Percentiles rank a stretch among this genome's conserved stretches.
Evolutionary conservation across 1,140 invertebrate genomes (phyloP).

Genomic region (Penaeus japonicus): DNA sequence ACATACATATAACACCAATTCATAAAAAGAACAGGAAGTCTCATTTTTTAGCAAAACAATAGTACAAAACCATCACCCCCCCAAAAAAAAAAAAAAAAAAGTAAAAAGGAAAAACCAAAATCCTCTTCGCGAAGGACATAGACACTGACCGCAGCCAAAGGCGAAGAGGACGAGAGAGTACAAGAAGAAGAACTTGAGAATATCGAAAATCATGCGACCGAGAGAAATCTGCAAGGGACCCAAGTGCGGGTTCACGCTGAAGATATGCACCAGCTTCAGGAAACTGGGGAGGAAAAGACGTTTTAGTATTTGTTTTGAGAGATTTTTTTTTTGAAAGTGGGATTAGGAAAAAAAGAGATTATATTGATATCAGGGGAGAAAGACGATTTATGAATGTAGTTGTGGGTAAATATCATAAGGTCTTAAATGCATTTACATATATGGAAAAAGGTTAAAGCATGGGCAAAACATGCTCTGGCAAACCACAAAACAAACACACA

Average conservation of each 20-base stretch:
- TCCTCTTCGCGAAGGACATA: neutral
- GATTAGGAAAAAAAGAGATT: no score
- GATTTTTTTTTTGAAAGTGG: no score
- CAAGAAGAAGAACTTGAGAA: conserved; percentile 93
- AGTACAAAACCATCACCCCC: neutral
- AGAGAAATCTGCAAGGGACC: conserved; percentile 89
- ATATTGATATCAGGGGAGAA: neutral
- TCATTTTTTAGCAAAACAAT: neutral
- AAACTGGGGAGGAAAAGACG: conserved; percentile 69
- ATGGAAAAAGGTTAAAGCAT: neutral
- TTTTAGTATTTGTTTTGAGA: conserved; percentile 20
- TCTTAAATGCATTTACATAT: neutral
- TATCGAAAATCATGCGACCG: conserved; percentile 93
- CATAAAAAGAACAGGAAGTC: conserved; percentile 25
- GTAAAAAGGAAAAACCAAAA: neutral
- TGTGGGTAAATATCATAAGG: no score
- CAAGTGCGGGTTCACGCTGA: conserved; percentile 93
- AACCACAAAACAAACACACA: no score
- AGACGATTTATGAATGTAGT: no score
- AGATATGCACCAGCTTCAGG: conserved; percentile 93
- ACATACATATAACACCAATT: no score
- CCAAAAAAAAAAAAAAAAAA: neutral
- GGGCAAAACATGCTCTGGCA: no score
- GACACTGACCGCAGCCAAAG: conserved; percentile 79
- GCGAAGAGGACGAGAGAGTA: conserved; percentile 89